phyloP scores from a whole-genome alignment of 1,140 invertebrate species.

The Neelides sp. region DNA sequence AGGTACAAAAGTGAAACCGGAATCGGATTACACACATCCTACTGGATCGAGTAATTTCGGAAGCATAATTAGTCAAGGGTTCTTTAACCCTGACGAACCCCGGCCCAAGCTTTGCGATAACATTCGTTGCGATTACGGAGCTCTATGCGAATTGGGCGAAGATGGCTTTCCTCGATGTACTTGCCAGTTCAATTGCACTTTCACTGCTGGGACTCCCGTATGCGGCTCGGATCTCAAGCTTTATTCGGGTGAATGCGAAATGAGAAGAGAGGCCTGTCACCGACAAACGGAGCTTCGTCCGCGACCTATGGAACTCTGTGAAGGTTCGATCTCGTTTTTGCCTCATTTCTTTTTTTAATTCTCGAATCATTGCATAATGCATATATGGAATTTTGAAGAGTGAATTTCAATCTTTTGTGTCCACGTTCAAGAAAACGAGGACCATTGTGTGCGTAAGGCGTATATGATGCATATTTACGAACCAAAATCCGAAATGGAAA shows the following conservation, averaged over 20 bases:
- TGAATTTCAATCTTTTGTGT: too few species aligned
- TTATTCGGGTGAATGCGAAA: slow-evolving; percentile 68
- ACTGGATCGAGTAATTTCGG: too few species aligned
- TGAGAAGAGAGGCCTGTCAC: slow-evolving; percentile 74
- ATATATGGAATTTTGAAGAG: too few species aligned
- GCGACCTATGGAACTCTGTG: slow-evolving; percentile 62
- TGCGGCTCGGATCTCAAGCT: slow-evolving; percentile 70
- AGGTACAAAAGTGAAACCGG: too few species aligned
- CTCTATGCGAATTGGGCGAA: slow-evolving; percentile 60
- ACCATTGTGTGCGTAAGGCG: too few species aligned
- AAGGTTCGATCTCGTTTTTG: slow-evolving; percentile 54
- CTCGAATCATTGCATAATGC: too few species aligned
- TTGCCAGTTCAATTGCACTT: slow-evolving; percentile 41
- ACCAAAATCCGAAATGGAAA: too few species aligned
- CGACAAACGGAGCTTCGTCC: slow-evolving; percentile 64
- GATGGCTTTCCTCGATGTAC: slow-evolving; percentile 63
- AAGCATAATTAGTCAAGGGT: too few species aligned
- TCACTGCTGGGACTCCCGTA: slow-evolving; percentile 42
- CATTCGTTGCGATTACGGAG: slow-evolving; percentile 69
- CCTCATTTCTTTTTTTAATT: too few species aligned
- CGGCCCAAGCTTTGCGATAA: slow-evolving; percentile 52
- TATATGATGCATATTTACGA: too few species aligned
- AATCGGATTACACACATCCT: too few species aligned
- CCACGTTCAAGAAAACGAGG: too few species aligned
- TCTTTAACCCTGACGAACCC: neutral